These are phyloP conservation scores for Marmota flaviventris DNA, from an alignment of 2,113 vertebrate species.

Conservation along the genomic window DNA sequence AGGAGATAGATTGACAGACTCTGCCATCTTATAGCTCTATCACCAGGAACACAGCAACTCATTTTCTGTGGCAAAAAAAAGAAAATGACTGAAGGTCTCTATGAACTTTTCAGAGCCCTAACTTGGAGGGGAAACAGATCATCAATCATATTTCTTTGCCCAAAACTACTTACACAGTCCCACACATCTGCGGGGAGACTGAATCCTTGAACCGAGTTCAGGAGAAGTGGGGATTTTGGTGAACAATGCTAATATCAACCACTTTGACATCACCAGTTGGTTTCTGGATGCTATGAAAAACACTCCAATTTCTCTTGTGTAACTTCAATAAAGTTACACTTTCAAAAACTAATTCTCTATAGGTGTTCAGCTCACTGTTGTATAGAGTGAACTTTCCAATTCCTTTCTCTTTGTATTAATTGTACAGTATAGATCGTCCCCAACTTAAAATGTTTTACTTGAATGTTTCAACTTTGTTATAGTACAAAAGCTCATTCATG, in stretches of 20 bases:
- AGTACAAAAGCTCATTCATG: neutral
- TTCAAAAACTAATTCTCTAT: neutral
- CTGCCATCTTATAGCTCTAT: neutral
- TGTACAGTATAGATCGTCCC: neutral
- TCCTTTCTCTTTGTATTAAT: neutral
- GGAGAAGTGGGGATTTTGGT: neutral
- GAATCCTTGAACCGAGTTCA: neutral
- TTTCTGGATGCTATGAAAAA: constrained; percentile 12
- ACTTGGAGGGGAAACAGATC: neutral
- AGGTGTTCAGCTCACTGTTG: neutral
- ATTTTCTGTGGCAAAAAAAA: neutral
- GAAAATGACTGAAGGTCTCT: neutral
- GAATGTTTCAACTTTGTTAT: neutral
- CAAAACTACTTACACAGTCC: neutral
- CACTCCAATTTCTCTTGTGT: neutral
- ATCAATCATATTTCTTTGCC: neutral
- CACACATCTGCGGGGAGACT: neutral
- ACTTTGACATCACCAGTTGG: neutral
- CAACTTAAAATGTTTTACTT: neutral
- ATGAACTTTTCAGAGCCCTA: constrained; percentile 12
- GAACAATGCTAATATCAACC: neutral
- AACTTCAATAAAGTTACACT: neutral
- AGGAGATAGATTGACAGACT: neutral
- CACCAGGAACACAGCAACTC: neutral
- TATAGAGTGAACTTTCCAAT: neutral